Conservation (phyloP, 2,113 vertebrate genomes). For the Macaca nemestrina region DNA sequence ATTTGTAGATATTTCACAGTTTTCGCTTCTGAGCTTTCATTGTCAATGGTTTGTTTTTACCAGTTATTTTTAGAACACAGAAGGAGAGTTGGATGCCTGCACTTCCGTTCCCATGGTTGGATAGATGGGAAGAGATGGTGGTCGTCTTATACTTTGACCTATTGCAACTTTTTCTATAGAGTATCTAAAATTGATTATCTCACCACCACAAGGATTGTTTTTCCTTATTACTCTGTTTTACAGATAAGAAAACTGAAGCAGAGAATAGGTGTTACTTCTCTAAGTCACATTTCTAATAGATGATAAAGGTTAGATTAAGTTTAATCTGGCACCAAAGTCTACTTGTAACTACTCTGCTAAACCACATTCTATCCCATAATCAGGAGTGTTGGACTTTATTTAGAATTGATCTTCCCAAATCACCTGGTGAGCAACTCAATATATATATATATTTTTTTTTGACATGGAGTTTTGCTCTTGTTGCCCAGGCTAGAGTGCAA, state of each 20-base stretch:
- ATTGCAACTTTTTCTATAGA: background rate
- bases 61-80: background rate
- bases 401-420: background rate
- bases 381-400: background rate
- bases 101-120: background rate
- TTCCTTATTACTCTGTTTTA: background rate
- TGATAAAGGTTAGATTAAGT: background rate
- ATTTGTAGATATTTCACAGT: background rate
- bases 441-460: too few relatives aligned
- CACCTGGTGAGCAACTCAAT: background rate
- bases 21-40: background rate
- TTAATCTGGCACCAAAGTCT: background rate
- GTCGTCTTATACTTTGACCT: background rate
- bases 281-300: background rate
- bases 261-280: background rate
- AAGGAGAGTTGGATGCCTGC: background rate
- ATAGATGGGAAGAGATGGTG: background rate
- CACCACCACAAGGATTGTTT: background rate
- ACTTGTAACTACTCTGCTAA: background rate
- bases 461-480: too few relatives aligned
- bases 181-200: background rate
- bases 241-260: background rate
- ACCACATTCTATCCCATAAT: background rate
- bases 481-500: too few relatives aligned
- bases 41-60: background rate